Conservation (phyloP, 35 echinoderm and acorn worm genomes). For the Holothuria glaberrima region DNA sequence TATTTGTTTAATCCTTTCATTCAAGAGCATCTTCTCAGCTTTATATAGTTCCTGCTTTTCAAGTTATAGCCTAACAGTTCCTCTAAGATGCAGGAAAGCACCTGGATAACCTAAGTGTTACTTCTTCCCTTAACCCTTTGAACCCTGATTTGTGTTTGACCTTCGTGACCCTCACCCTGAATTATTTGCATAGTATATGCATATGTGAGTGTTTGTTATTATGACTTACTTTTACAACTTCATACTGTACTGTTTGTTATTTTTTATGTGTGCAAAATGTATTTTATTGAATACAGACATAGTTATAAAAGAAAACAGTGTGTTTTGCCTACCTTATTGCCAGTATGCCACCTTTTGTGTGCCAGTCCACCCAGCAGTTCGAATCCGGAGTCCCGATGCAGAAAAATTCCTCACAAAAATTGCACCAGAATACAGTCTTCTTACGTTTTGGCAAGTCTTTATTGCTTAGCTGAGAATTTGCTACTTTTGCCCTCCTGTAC, state of each 20-base stretch:
- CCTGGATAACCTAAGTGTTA: no score
- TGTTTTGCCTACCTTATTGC: not conserved
- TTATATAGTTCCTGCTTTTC: no score
- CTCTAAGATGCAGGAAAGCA: no score
- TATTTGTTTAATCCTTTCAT: no score
- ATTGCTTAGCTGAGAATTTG: conserved; percentile 10
- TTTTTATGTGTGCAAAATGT: not conserved
- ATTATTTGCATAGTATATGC: conserved; percentile 22
- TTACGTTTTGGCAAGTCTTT: conserved; percentile 4
- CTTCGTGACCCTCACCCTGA: not conserved
- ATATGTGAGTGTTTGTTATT: not conserved
- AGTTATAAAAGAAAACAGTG: not conserved
- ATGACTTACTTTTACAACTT: not conserved
- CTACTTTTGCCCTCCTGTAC: conserved; percentile 3
- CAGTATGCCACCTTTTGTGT: not conserved
- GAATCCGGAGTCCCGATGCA: not conserved
- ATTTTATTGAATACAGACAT: not conserved
- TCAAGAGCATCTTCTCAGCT: no score
- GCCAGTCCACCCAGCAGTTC: conserved; percentile 1
- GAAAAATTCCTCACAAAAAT: conserved; percentile 17
- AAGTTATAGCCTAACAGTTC: no score
- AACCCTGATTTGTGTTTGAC: not conserved
- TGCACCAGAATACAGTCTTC: conserved; percentile 1
- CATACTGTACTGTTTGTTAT: conserved; percentile 6
- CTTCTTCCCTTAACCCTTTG: conserved; percentile 46